phyloP scores from a whole-genome alignment of 2,113 vertebrate genomes.

The Pomatorhinus ruficollis region DNA sequence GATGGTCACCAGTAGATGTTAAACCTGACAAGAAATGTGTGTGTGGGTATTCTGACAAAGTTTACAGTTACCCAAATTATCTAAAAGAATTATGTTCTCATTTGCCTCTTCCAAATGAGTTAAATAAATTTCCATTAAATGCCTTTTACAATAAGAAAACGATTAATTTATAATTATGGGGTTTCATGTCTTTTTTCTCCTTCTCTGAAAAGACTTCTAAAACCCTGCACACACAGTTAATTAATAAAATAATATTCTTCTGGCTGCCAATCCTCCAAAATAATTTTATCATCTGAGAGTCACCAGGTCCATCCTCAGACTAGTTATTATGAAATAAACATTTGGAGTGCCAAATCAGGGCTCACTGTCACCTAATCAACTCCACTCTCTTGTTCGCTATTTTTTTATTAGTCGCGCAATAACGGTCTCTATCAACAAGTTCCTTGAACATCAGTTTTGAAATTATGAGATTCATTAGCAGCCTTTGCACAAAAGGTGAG shows the following conservation, averaged over 20 bases:
- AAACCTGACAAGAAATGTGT: not conserved
- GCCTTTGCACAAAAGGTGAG: not conserved
- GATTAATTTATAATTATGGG: not conserved
- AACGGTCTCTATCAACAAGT: not conserved
- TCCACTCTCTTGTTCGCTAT: not conserved
- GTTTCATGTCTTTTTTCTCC: not conserved
- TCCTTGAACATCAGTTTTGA: not conserved
- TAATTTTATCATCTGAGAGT: not conserved
- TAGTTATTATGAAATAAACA: conserved; percentile 7
- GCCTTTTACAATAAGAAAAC: not conserved
- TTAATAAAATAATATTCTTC: not conserved
- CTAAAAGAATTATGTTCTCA: not conserved
- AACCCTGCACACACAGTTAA: not conserved
- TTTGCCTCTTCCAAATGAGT: not conserved
- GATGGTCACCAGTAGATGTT: not conserved
- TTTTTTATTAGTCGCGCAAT: not conserved
- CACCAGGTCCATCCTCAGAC: not conserved
- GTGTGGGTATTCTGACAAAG: not conserved
- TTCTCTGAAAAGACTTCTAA: not conserved
- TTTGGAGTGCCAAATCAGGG: not conserved
- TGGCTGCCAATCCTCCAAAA: not conserved
- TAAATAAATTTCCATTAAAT: not conserved
- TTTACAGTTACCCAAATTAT: not conserved
- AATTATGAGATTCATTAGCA: not conserved
- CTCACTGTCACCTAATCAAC: not conserved